These are phyloP conservation scores for Trichopoda pennipes DNA, from an alignment of 2,888 invertebrate genomes.

Conservation along the genomic window DNA sequence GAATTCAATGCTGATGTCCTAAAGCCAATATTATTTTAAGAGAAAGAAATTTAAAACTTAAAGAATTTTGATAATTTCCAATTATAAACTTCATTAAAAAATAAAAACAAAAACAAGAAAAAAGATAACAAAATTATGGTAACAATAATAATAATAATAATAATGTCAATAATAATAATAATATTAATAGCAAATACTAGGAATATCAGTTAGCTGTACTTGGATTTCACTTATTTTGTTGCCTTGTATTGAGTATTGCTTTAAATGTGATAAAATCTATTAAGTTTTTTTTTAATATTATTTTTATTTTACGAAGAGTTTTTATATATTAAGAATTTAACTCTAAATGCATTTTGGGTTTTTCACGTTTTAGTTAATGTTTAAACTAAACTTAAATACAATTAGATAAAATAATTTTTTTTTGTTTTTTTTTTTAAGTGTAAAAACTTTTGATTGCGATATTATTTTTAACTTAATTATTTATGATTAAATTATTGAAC, in stretches of 20 bases:
- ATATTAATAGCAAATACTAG: too few species aligned
- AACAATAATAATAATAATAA: too few species aligned
- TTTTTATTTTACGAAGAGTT: constrained; percentile 50
- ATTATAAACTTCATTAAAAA: too few species aligned
- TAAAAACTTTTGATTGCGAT: constrained; percentile 34
- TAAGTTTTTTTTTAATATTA: constrained; percentile 11
- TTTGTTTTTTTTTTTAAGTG: constrained; percentile 12
- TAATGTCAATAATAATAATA: too few species aligned
- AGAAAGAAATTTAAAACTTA: too few species aligned
- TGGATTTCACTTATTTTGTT: background rate
- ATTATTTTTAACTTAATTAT: constrained; percentile 14
- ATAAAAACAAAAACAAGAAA: too few species aligned
- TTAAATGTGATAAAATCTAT: constrained; percentile 27
- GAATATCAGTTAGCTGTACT: too few species aligned
- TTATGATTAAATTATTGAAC: background rate
- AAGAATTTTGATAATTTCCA: too few species aligned
- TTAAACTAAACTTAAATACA: constrained; percentile 29
- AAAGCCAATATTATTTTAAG: too few species aligned
- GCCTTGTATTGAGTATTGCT: constrained; percentile 18
- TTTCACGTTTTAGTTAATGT: constrained; percentile 33
- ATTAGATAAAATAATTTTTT: constrained; percentile 1
- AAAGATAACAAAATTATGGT: too few species aligned
- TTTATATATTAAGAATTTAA: constrained; percentile 57
- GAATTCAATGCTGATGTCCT: too few species aligned
- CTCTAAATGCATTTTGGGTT: constrained; percentile 59